Base-by-base conservation (phyloP, 2,113 vertebrate genomes). In the Nymphicus hollandicus region DNA sequence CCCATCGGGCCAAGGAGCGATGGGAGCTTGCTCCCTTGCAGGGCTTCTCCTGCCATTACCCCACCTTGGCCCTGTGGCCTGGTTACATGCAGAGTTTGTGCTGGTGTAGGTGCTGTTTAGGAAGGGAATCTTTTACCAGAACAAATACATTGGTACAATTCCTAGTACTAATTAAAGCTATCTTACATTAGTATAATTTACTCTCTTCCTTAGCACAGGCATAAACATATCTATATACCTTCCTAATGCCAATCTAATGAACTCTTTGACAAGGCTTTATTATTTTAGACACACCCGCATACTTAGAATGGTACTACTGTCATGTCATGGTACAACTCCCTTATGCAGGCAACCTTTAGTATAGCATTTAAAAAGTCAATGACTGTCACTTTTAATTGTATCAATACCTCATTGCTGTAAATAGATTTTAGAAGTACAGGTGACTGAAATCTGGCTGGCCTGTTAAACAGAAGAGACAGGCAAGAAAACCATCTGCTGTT, bases 1-100 rank as follows among this genome's bases (percentile, higher is more conserved):
- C 17, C 41, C 52, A 10, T 18, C n/a, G n/a, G 29, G 56, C 17
- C 2, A 7, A 81, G n/a, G 43, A 69, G 1, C 0, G 0, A n/a
- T 9, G 31, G 25, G 22, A 70, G 4, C 14, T 78, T 69, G 50
- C 5, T 70, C 28, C 33, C 0, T 0, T 69, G 24, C 20, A 29
- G 33, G 60, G 24, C 11, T 76, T 28, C 22, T 50, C 27, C 41
- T 63, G 41, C 61, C 28, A 2, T n/a, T 46, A 35, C 15, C 14
- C 16, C 5, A 1, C 24, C 33, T 52, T 56, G 43, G 41, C 46
- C 11, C 13, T 1, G 1, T 6, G 5, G 20, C 33, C 66, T 49
- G 76, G 17, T 37, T 66, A 55, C 23, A 9, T 11, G 29, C 47
- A 69, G 22, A 7, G 18, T n/a, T 65, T 74, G 33, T 81, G 81